Base-by-base conservation (phyloP, 1,140 invertebrate species). In the Brachionus angularis region DNA sequence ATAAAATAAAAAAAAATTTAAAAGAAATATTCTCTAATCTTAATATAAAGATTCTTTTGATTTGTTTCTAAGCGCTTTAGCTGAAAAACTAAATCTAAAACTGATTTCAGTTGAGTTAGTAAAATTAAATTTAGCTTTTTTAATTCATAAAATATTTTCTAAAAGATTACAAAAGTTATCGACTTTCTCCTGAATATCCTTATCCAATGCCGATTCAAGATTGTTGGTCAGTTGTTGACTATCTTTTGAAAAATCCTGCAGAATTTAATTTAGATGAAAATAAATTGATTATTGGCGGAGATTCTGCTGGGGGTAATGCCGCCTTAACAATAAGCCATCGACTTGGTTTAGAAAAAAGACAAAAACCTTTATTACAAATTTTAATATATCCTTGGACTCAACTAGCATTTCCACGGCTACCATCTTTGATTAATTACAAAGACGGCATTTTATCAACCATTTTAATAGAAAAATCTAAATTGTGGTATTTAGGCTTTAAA, bases 311-410 rank as follows among this genome's bases (percentile, higher is more conserved):
- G 27, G 62, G 44, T 2, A 67, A 67, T 29, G 33, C 21, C 18
- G 62, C 33, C 3, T 21, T 50, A 29, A 42, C 47, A n/a, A 0
- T 67, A 27, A 50, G 42, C 23, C 33, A 67, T 23, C 62, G 62
- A 5, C n/a, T 67, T n/a, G 31, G 29, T 5, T 47, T n/a, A n/a
- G 62, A 67, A 27, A 47, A 7, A 31, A 46, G 36, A 7, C 7
- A 47, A 16, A 46, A 67, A 33, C 42, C 47, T 14, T 21, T 50
- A 12, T 47, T 67, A 12, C 62, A 67, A 34, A 25, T 67, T 29
- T 34, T 67, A 12, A 50, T 67, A 14, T 67, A 67, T 67, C 62
- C 62, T 14, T 67, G 62, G 62, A 25, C 29, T 5, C 62, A 67
- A 12, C 27, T 67, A 8, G 42, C 31, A 21, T 47, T 50, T n/a